Base-by-base conservation (phyloP, 2,888 invertebrate species). In the Parnassius mnemosyne region DNA sequence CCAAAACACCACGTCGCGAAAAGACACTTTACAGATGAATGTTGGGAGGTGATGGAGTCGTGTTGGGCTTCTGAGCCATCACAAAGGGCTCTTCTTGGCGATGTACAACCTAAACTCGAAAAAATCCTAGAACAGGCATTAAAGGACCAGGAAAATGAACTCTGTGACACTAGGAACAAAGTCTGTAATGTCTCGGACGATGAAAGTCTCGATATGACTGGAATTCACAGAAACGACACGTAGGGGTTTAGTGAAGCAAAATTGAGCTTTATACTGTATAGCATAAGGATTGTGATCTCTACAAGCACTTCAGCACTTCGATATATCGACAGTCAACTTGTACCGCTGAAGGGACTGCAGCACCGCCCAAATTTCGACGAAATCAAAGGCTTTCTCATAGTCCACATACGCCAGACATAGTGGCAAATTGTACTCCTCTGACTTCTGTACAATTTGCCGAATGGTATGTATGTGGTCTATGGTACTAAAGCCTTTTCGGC, bases 31-130 rank as follows among this genome's bases (percentile, higher is more conserved):
- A 93, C 95, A 54, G 94, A 95, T 64, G 94, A 94, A 34, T 97
- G 97, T 77, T 97, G 97, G 97, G 89, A 92, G 54, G 86, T 97
- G 47, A 97, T 97, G 97, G 93, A 95, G 77, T 93, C 94, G 47
- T 97, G 97, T 77, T 97, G 97, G 97, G 93, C 94, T 43, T 94
- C 95, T 0, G 95, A 96, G 67, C 95, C 96, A 0, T 79, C 91
- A n/a, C n/a, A n/a, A n/a, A n/a, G 0, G 97, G 97, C 2, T n/a
- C n/a, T n/a, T n/a, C n/a, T n/a, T n/a, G n/a, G n/a, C n/a, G 94
- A 95, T 70, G 94, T 97, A 0, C 95, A 96, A 73, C 94, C 94
- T 1, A 92, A 93, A 41, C 89, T 97, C 2, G 93, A 94, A 73
- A 81, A 83, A 10, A 94, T 95, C 47, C 74, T 86, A 9, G 68